phyloP scores from a whole-genome alignment of 2,797 vertebrate genomes.

The Cottoperca gobio region DNA sequence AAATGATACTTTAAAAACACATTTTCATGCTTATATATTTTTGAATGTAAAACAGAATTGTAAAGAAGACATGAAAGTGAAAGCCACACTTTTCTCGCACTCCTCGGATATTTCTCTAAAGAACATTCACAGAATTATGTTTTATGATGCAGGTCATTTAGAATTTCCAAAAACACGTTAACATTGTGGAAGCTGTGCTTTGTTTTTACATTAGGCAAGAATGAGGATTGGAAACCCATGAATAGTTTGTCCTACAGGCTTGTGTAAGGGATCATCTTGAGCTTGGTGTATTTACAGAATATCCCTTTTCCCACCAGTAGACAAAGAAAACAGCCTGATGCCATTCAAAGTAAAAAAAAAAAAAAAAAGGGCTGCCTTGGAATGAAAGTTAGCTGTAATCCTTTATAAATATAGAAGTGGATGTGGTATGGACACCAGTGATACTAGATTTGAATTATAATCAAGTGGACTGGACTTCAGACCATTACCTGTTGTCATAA shows the following conservation, averaged over 20 bases:
- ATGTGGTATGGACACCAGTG: no score
- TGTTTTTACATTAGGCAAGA: background rate
- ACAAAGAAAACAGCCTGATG: background rate
- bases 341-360: background rate
- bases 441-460: background rate
- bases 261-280: slow-evolving; percentile 10
- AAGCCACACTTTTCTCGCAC: background rate
- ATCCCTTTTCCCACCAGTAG: background rate
- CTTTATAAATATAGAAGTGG: background rate
- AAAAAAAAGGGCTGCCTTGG: background rate
- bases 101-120: background rate
- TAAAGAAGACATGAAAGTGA: no score
- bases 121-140: background rate
- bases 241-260: slow-evolving; percentile 24
- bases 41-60: slow-evolving; percentile 1
- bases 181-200: background rate
- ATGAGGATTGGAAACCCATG: slow-evolving; percentile 28
- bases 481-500: background rate
- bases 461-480: background rate
- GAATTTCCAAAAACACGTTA: background rate
- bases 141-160: background rate
- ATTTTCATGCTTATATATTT: background rate
- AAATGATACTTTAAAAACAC: no score
- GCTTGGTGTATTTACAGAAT: slow-evolving; percentile 13
- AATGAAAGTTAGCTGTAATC: background rate